Evolutionary conservation across 1,140 invertebrate species (phyloP).

Genomic region (Drosophila kikkawai): DNA sequence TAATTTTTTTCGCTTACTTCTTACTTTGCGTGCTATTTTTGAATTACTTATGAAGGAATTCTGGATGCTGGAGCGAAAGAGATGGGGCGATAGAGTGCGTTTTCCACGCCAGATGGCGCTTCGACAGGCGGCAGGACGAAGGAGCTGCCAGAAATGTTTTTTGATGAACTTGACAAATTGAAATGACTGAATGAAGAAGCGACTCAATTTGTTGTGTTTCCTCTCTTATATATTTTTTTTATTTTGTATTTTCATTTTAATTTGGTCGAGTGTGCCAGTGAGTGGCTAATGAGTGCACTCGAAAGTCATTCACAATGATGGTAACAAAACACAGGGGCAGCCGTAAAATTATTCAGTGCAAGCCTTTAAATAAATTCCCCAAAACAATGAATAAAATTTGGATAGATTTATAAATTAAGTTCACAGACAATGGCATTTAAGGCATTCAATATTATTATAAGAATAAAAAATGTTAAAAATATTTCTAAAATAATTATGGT

Average conservation of each 20-base stretch:
- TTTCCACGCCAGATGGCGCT: slow-evolving; percentile 38
- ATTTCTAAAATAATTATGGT: too few species aligned
- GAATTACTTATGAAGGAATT: slow-evolving; percentile 65
- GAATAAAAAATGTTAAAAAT: neutral
- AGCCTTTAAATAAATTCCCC: neutral
- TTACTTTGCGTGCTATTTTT: slow-evolving; percentile 67
- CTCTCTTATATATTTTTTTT: slow-evolving; percentile 7
- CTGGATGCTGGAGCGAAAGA: neutral
- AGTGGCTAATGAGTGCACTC: slow-evolving; percentile 55
- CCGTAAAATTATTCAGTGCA: slow-evolving; percentile 11
- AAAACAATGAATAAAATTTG: neutral
- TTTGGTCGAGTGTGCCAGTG: slow-evolving; percentile 42
- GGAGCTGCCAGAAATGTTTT: slow-evolving; percentile 28
- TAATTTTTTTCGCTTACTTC: slow-evolving; percentile 75
- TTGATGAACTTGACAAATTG: slow-evolving; percentile 64
- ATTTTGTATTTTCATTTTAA: slow-evolving; percentile 13
- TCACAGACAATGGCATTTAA: too few species aligned
- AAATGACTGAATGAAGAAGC: slow-evolving; percentile 57
- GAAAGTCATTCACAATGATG: slow-evolving; percentile 51
- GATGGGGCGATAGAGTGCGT: slow-evolving; percentile 5
- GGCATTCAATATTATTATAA: too few species aligned
- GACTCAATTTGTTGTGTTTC: slow-evolving; percentile 54
- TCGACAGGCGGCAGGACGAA: neutral
- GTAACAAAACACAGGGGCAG: slow-evolving; percentile 7
- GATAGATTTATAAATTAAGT: neutral